Percentiles rank a stretch among this genome's conserved stretches.
Evolutionary conservation across 2,797 vertebrate genomes (phyloP).

Genomic region (Poecilia velifera): DNA sequence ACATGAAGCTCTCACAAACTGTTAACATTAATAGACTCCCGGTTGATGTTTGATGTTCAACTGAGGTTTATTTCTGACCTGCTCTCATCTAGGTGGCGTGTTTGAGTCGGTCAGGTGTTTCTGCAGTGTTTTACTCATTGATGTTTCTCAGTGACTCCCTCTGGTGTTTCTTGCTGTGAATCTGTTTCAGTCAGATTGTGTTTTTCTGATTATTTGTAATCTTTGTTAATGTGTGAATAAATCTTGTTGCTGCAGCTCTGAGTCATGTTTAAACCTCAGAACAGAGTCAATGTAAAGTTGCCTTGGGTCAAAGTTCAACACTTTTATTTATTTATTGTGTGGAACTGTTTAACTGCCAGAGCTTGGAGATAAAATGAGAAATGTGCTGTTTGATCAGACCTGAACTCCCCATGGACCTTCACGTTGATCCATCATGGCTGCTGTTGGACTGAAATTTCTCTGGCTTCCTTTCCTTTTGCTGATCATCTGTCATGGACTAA

Average conservation of each 20-base stretch:
- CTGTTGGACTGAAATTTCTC: too few relatives aligned
- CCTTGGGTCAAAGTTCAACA: neutral
- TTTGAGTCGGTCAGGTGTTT: neutral
- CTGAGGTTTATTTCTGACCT: neutral
- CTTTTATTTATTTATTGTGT: too few relatives aligned
- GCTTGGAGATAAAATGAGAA: too few relatives aligned
- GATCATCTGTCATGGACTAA: too few relatives aligned
- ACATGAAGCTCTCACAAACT: too few relatives aligned
- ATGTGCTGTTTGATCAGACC: too few relatives aligned
- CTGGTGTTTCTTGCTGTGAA: neutral
- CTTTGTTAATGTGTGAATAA: conserved; percentile 11
- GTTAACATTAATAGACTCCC: neutral
- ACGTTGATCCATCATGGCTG: too few relatives aligned
- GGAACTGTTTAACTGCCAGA: too few relatives aligned
- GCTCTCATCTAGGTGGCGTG: neutral
- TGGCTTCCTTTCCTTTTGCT: too few relatives aligned
- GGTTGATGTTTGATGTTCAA: neutral
- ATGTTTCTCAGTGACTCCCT: neutral
- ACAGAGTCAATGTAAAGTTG: neutral
- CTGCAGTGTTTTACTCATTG: neutral
- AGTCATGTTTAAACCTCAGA: neutral
- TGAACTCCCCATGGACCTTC: too few relatives aligned
- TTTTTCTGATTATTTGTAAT: conserved; percentile 8
- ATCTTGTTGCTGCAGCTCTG: conserved; percentile 4
- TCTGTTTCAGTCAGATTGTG: neutral